These are phyloP conservation scores for Sesamia nonagrioides DNA, from an alignment of 1,140 invertebrate genomes.

Conservation along the genomic window DNA sequence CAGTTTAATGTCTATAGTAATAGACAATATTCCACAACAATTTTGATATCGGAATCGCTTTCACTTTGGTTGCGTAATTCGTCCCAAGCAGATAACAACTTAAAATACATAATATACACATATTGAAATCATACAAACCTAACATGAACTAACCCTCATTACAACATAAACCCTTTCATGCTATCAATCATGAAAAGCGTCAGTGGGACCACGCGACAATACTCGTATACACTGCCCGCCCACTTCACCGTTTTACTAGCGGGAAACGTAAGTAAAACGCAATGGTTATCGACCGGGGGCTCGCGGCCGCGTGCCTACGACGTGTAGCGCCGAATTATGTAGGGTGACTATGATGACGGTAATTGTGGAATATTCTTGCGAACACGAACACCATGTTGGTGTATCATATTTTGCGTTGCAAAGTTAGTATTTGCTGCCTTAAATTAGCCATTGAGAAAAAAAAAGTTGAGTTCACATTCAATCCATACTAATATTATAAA, in stretches of 20 bases:
- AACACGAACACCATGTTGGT: too few species aligned
- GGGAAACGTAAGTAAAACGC: constrained; percentile 24
- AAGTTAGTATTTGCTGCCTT: too few species aligned
- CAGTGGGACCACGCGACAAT: neutral
- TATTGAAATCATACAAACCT: neutral
- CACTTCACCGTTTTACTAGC: neutral
- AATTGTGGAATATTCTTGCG: neutral
- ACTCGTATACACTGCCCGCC: constrained; percentile 7
- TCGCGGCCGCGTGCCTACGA: constrained; percentile 24
- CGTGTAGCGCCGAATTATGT: constrained; percentile 1
- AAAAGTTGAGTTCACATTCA: too few species aligned
- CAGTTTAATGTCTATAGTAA: too few species aligned
- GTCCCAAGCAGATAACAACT: neutral
- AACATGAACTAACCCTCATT: constrained; percentile 16
- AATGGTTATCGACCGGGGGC: constrained; percentile 38
- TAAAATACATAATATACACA: neutral
- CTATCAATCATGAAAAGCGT: neutral
- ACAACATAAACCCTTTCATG: neutral
- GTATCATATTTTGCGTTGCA: too few species aligned
- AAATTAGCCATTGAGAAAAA: too few species aligned
- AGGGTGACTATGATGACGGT: constrained; percentile 9
- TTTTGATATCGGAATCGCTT: too few species aligned
- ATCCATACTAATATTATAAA: too few species aligned
- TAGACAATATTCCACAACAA: too few species aligned
- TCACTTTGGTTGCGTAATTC: too few species aligned